Percentiles rank a stretch among this genome's conserved stretches.
Conservation (phyloP, 2,113 vertebrate genomes). For the Aegypius monachus region DNA sequence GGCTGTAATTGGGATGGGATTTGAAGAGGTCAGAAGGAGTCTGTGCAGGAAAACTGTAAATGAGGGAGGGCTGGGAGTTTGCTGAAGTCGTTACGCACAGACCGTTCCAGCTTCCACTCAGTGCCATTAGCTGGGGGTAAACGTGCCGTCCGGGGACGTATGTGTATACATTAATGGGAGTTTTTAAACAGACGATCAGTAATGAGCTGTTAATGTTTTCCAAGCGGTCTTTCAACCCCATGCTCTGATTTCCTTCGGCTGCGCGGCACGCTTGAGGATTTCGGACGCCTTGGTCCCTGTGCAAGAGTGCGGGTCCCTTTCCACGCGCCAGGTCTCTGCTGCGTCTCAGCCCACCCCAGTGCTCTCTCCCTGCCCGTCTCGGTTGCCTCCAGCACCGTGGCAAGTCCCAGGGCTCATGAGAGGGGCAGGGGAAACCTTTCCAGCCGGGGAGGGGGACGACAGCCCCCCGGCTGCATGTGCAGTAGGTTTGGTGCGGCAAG, state of each 20-base stretch:
- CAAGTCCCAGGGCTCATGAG: not conserved
- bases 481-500: no score
- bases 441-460: not conserved
- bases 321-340: not conserved
- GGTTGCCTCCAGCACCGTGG: not conserved
- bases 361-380: not conserved
- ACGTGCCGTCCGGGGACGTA: not conserved
- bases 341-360: fast-evolving
- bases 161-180: conserved; percentile 8
- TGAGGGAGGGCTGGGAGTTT: conserved; percentile 17
- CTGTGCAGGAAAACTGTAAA: not conserved
- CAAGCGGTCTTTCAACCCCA: not conserved
- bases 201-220: conserved; percentile 64
- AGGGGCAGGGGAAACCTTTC: not conserved
- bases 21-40: conserved; percentile 49
- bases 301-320: not conserved
- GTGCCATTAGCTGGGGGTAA: conserved; percentile 39
- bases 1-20: conserved; percentile 63
- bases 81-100: not conserved
- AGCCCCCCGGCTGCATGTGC: not conserved
- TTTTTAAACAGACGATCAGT: conserved; percentile 51
- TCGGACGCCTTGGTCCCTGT: fast-evolving
- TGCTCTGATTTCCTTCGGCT: not conserved
- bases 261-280: fast-evolving
- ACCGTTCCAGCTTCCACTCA: conserved; percentile 15